Evolutionary conservation across 2,113 vertebrate genomes (phyloP), one percentile per base, ranked within the genome.

Genomic region (Protobothrops mucrosquamatus): DNA sequence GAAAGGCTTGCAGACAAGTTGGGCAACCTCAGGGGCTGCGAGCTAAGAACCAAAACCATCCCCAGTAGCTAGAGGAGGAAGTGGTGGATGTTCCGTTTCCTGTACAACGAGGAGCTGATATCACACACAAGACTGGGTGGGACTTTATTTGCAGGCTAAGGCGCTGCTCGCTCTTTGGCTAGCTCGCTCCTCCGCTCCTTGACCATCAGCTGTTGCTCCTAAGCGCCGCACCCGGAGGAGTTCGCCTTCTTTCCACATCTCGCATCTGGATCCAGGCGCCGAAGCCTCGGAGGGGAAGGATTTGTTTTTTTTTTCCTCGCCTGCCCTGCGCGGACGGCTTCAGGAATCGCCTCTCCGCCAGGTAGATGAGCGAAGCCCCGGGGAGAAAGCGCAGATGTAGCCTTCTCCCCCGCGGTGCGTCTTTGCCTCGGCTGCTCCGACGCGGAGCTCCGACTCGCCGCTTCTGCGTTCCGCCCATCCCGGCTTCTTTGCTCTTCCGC

Each of bases 21-120:
- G 90, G 89, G 39, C 59, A 20, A 59, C 14, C 18, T 2, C 9
- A 0, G 59, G 59, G n/a, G 46, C 29, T 64, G 89, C 74, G 26
- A 86, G 43, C 46, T 69, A 93, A 92, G 88, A 89, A 89, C 93
- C 94, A 2, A 64, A 39, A 39, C 7, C 89, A 29, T 3, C 89
- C 86, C 56, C 6, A 64, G 90, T 46, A 23, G 26, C 29, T 24
- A 23, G 18, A 54, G 51, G 81, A 92, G 91, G 91, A 34, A 91
- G 89, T 81, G 64, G 89, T 15, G n/a, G 89, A 24, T 12, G 64
- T n/a, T 51, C 64, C n/a, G 64, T 55, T 91, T 91, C 89, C 89
- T 91, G 89, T 91, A 23, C n/a, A 81, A 54, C 5, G 64, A 34
- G 7, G 48, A 34, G 51, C 48, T 34, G 89, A 34, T 52, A 48